Percentiles rank a stretch among this genome's conserved stretches.
phyloP scores from a whole-genome alignment of 2,888 invertebrate genomes.

The Spodoptera picta region DNA sequence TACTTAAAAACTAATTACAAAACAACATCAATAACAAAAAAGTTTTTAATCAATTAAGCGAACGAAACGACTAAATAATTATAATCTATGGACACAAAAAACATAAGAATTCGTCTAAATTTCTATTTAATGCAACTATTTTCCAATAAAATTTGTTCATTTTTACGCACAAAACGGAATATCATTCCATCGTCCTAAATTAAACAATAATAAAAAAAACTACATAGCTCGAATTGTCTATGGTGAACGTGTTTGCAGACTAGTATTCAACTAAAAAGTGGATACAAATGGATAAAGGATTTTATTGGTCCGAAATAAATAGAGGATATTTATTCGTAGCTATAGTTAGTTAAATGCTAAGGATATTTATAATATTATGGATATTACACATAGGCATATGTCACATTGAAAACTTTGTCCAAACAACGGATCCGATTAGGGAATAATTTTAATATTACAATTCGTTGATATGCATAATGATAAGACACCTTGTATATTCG shows the following conservation, averaged over 20 bases:
- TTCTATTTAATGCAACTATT: conserved; percentile 9
- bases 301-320: conserved; percentile 51
- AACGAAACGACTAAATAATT: conserved; percentile 37
- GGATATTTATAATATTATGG: conserved; percentile 38
- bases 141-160: conserved; percentile 32
- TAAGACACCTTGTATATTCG: conserved; percentile 87
- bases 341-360: conserved; percentile 30
- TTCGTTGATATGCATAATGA: conserved; percentile 88
- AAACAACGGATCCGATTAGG: conserved; percentile 58
- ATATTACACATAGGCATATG: conserved; percentile 52
- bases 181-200: neutral
- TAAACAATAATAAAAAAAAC: conserved; percentile 7
- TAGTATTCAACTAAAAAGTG: conserved; percentile 32
- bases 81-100: conserved; percentile 35
- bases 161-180: conserved; percentile 9
- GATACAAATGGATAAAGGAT: conserved; percentile 12
- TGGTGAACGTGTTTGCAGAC: conserved; percentile 27
- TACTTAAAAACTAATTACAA: conserved; percentile 54
- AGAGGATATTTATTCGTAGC: conserved; percentile 31
- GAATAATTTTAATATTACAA: conserved; percentile 72
- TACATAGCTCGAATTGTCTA: conserved; percentile 22
- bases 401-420: conserved; percentile 56
- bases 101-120: conserved; percentile 42
- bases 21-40: conserved; percentile 53
- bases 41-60: conserved; percentile 24